Evolutionary conservation across 2,797 vertebrate species (phyloP).

Genomic region (Meriones psammophilus): DNA sequence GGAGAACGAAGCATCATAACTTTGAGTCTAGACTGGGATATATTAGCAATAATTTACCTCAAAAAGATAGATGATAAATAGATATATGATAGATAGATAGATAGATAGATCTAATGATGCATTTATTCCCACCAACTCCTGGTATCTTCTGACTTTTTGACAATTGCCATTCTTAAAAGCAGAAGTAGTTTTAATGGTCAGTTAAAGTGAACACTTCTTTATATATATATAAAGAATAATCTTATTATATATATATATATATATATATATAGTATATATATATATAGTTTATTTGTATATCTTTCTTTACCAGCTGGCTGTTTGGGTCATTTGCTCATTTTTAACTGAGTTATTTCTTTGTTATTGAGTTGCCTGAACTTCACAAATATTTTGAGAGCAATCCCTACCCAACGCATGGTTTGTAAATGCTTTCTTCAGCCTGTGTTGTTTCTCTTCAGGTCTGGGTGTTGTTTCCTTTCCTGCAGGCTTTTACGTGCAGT

Average conservation of each 20-base stretch:
- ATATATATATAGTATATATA: too few species aligned
- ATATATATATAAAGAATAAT: too few species aligned
- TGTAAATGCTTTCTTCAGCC: background rate
- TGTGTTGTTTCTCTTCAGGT: background rate
- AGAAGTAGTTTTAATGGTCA: background rate
- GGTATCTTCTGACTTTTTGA: constrained; percentile 2
- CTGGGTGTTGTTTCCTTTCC: background rate
- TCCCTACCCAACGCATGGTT: background rate
- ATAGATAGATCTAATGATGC: background rate
- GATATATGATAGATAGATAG: background rate
- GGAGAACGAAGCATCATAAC: background rate
- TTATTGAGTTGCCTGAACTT: background rate
- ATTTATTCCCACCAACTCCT: background rate
- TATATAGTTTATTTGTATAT: background rate
- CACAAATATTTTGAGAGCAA: background rate
- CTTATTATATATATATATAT: too few species aligned
- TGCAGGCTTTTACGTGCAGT: background rate
- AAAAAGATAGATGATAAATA: background rate
- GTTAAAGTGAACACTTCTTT: background rate
- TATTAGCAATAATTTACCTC: background rate
- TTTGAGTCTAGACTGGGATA: background rate
- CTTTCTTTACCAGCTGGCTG: background rate
- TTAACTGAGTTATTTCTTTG: constrained; percentile 2
- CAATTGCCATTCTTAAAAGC: background rate
- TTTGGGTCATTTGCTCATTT: background rate